A percentile compares a stretch with the other conserved stretches of the same genome.
These are phyloP conservation scores for Malaclemys terrapin DNA, from an alignment of 2,113 vertebrate species.

Conservation along the genomic window DNA sequence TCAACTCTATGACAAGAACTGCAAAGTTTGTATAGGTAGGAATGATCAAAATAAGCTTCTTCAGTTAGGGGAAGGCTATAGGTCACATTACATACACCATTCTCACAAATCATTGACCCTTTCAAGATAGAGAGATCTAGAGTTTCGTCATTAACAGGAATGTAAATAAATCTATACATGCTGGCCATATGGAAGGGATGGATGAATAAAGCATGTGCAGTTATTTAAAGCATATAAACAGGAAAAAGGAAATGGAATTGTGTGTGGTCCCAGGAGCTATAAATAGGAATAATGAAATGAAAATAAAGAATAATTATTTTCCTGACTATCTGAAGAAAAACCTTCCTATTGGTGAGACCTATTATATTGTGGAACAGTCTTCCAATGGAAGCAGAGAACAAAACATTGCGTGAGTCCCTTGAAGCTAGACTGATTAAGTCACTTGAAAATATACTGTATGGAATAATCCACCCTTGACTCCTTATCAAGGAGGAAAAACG, in stretches of 20 bases:
- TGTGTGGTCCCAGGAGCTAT: constrained; percentile 13
- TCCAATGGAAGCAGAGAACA: background rate
- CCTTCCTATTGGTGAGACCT: background rate
- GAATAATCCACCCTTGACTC: background rate
- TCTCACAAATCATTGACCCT: background rate
- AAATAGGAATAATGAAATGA: constrained; percentile 34
- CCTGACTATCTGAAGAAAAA: background rate
- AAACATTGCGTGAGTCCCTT: background rate
- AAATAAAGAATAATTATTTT: constrained; percentile 14
- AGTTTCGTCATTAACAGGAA: background rate
- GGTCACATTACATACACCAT: background rate
- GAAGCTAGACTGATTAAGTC: background rate
- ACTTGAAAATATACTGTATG: background rate
- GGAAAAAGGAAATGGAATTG: constrained; percentile 48
- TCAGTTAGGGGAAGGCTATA: background rate
- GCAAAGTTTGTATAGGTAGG: background rate
- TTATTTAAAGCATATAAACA: constrained; percentile 12
- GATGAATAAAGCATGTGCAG: background rate
- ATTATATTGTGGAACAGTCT: constrained; percentile 1
- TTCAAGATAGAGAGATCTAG: background rate
- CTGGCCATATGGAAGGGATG: background rate
- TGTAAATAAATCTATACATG: background rate
- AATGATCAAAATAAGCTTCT: background rate
- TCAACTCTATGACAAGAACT: background rate
- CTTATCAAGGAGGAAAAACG: background rate